Evolutionary conservation across 2,113 vertebrate genomes (phyloP).

Genomic region (Pseudolaguvia tuberculata): DNA sequence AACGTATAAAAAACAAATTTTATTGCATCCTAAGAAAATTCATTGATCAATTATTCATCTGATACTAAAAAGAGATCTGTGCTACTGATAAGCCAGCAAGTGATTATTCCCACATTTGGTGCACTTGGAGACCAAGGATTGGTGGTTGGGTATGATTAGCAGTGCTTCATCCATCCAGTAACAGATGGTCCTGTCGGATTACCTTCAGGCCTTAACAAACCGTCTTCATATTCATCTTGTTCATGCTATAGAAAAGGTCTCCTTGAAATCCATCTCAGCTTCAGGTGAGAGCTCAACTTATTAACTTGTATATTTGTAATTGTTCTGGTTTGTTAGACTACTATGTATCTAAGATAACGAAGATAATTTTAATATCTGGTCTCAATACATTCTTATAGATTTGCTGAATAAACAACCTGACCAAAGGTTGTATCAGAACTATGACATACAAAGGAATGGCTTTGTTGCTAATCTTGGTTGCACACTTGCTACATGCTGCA

Average conservation of each 20-base stretch:
- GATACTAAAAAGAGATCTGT: not conserved
- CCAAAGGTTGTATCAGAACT: constrained; percentile 12
- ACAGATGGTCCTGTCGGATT: constrained; percentile 52
- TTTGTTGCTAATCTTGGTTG: constrained; percentile 54
- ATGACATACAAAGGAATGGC: constrained; percentile 48
- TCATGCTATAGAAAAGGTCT: not conserved
- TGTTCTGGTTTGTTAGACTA: not conserved
- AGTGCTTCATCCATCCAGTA: constrained; percentile 39
- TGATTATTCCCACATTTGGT: constrained; percentile 6
- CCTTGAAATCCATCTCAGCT: not conserved
- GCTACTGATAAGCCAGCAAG: constrained; percentile 1
- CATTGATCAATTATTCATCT: not conserved
- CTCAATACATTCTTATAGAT: constrained; percentile 13
- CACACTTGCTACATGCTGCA: constrained; percentile 51
- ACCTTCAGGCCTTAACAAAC: constrained; percentile 21
- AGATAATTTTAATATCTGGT: not conserved
- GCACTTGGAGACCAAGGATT: constrained; percentile 24
- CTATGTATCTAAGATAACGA: not conserved
- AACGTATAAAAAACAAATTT: too few relatives aligned
- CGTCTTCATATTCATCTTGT: not conserved
- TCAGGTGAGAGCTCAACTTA: constrained; percentile 7
- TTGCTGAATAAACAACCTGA: constrained; percentile 22
- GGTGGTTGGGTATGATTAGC: constrained; percentile 40
- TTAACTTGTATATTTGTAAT: not conserved
- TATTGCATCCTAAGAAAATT: too few relatives aligned